phyloP scores from a whole-genome alignment of 2,888 invertebrate species.

The Tolmerus cingulatus region DNA sequence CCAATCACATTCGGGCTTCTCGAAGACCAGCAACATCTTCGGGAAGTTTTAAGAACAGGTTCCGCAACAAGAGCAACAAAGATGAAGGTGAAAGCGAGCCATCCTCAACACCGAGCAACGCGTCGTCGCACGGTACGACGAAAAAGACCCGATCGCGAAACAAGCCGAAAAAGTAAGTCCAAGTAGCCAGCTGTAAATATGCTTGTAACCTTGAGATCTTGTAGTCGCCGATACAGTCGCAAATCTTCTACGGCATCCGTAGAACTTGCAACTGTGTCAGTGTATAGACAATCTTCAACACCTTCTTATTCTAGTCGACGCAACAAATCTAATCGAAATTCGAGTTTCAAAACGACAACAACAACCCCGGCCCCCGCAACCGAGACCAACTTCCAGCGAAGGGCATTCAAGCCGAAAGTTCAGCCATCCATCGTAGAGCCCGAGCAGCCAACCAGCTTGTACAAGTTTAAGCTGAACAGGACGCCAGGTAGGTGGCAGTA shows the following conservation, averaged over 20 bases:
- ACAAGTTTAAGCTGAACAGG: conserved; percentile 83
- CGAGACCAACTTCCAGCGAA: conserved; percentile 63
- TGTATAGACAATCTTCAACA: conserved; percentile 68
- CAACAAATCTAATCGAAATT: conserved; percentile 61
- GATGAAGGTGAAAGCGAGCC: conserved; percentile 58
- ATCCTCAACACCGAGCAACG: conserved; percentile 33
- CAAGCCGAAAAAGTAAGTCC: conserved; percentile 51
- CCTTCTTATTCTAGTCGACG: conserved; percentile 66
- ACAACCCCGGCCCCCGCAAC: conserved; percentile 49
- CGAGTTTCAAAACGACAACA: conserved; percentile 53
- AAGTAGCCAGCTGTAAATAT: conserved; percentile 20
- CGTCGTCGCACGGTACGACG: neutral
- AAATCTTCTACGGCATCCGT: conserved; percentile 59
- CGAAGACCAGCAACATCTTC: conserved; percentile 64
- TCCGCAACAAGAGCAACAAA: conserved; percentile 62
- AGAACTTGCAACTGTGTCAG: conserved; percentile 73
- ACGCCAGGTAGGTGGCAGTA: conserved; percentile 90
- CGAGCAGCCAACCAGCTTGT: conserved; percentile 70
- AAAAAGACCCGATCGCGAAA: conserved; percentile 46
- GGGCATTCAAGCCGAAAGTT: conserved; percentile 75
- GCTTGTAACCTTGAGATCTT: conserved; percentile 45
- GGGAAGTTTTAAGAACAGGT: conserved; percentile 69
- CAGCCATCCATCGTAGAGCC: conserved; percentile 67
- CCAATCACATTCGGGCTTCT: conserved; percentile 63
- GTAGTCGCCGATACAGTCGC: conserved; percentile 49